Conservation (phyloP, 53 echinoderm and acorn worm genomes). For the Zoroaster sp. region DNA sequence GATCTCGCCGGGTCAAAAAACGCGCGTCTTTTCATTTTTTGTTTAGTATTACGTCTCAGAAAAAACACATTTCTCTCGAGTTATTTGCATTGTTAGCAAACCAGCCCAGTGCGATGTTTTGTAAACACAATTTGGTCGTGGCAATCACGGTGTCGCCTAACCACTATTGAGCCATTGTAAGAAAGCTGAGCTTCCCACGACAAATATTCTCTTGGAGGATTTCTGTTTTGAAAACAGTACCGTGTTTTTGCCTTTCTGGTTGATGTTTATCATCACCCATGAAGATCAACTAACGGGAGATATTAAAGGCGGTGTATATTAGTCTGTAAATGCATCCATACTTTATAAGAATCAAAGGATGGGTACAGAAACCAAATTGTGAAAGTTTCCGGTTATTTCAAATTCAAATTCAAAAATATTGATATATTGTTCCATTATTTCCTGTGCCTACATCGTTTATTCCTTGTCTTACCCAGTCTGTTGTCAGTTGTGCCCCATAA, state of each 20-base stretch:
- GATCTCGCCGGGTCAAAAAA: not conserved
- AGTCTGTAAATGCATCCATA: not conserved
- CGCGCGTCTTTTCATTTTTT: not conserved
- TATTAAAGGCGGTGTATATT: not conserved
- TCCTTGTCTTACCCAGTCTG: no score
- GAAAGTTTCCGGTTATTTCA: not conserved
- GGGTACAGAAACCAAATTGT: not conserved
- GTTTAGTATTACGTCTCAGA: not conserved
- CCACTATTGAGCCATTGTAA: not conserved
- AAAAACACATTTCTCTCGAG: not conserved
- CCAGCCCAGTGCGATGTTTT: constrained; percentile 23
- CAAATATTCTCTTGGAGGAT: not conserved
- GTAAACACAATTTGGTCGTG: constrained; percentile 4
- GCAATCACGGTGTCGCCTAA: not conserved
- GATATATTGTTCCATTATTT: no score
- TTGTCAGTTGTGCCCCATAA: no score
- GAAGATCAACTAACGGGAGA: not conserved
- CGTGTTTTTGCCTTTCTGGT: not conserved
- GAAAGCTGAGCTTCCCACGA: not conserved
- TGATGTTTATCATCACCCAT: not conserved
- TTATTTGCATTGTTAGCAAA: constrained; percentile 38
- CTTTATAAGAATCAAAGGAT: not conserved
- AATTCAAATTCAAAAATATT: not conserved
- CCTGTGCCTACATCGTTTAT: no score
- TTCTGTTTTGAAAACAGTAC: constrained; percentile 27